Base-by-base conservation (phyloP, 2,113 vertebrate genomes). In the Platichthys stellatus region DNA sequence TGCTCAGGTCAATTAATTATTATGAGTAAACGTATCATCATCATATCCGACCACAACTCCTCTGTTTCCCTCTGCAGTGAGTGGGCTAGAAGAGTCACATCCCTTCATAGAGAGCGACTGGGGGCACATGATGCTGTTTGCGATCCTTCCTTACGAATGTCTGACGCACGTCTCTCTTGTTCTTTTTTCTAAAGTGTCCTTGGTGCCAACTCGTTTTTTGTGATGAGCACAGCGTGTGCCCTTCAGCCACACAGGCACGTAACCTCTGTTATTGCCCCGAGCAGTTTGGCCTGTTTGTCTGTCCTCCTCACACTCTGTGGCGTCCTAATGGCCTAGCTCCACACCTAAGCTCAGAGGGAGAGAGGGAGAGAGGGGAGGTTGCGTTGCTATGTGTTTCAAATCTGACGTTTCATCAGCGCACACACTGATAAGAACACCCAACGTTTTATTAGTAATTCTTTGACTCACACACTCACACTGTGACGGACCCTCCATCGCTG, bases 141-240 rank as follows among this genome's bases (percentile, higher is more conserved):
- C 8, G 12, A 6, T 53, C 38, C 40, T 53, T 68, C 12, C 69
- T 65, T 24, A 64, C 31, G 59, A 20, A 54, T 31, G 21, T 84
- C 74, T 89, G 85, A 91, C 81, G 68, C 75, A 91, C 47, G 47
- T 51, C 47, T 51, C 18, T 18, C 7, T 9, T 0, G 18, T 51
- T 43, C 58, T 5, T 18, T 11, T 6, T 0, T 23, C 59, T 58
- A 64, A 35, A 11, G 65, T 69, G 38, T 66, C 13, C 51, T 31
- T 53, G 60, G 53, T 82, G 62, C 62, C 82, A 78, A 45, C 86
- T 82, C 4, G 1, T 31, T 51, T 51, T 59, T 74, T 54, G 64
- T 6, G 0, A 20, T 5, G 45, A 35, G 86, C 78, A 91, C 90
- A 86, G 61, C n/a, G 18, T 63, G 92, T 90, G 62, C 86, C 62